Percentiles rank a stretch among this genome's conserved stretches.
Conservation (phyloP, 1,140 invertebrate genomes). For the Drosophila repleta region DNA sequence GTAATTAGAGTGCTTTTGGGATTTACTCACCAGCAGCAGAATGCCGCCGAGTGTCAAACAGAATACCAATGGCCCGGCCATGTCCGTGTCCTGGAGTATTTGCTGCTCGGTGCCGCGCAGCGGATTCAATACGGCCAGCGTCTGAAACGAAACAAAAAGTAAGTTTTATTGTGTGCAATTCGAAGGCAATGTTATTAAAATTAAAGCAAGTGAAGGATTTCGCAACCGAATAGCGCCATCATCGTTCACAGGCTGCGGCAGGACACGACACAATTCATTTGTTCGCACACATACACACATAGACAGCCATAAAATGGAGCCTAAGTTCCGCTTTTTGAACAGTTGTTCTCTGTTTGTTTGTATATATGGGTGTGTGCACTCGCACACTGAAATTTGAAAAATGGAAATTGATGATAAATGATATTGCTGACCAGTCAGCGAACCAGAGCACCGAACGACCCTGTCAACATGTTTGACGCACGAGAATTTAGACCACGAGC, state of each 20-base stretch:
- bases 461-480: conserved; percentile 80
- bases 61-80: conserved; percentile 92
- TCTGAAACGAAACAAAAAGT: conserved; percentile 84
- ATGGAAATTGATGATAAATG: conserved; percentile 84
- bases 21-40: conserved; percentile 84
- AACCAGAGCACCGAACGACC: conserved; percentile 38
- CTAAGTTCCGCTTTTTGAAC: conserved; percentile 49
- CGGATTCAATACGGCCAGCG: conserved; percentile 91
- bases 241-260: conserved; percentile 68
- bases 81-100: conserved; percentile 90
- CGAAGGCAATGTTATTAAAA: conserved; percentile 56
- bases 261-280: conserved; percentile 73
- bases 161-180: conserved; percentile 3
- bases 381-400: conserved; percentile 78
- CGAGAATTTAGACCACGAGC: conserved; percentile 60
- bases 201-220: conserved; percentile 45
- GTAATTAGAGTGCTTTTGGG: conserved; percentile 16
- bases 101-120: conserved; percentile 86
- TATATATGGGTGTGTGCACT: conserved; percentile 36
- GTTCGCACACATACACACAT: conserved; percentile 47
- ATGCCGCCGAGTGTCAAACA: conserved; percentile 91
- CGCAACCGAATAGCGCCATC: conserved; percentile 45
- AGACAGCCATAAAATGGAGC: conserved; percentile 63
- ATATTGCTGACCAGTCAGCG: conserved; percentile 76
- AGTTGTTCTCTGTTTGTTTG: conserved; percentile 45